Base-by-base conservation (phyloP, 2,888 invertebrate genomes). In the Entomobrya multifasciata region DNA sequence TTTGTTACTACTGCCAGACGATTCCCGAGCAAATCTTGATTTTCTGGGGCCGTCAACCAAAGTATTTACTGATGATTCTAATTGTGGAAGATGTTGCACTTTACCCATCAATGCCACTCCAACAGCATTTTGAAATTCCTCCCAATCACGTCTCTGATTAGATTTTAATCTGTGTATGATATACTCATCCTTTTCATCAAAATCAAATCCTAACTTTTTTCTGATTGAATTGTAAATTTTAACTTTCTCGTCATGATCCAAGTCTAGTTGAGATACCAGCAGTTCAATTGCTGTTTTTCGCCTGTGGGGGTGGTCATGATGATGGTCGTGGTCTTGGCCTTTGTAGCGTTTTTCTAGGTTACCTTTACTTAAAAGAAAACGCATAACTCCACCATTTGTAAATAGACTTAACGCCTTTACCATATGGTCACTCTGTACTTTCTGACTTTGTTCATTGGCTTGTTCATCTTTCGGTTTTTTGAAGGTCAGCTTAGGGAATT, bases 191-290 rank as follows among this genome's bases (percentile, higher is more conserved):
- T 36, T 41, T 15, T 70, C 44, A 11, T 82, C 74, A 62, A 82
- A 74, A 17, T 83, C 76, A 20, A 83, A 25, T 3, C 76, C 76
- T 36, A 83, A 52, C 11, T 47, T 22, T 52, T 27, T 65, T 47
- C 52, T 83, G 2, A 83, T 83, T 1, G 22, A 2, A 25, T 76
- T 76, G 25, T 83, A 83, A 52, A 83, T 83, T 36, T 62, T 49
- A 0, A 76, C 5, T 25, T 76, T 83, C 20, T 83, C 83, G 10
- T 52, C 22, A 20, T 44, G 36, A 36, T 62, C 52, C 5, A 83
- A 62, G 4, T 76, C 74, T n/a, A 49, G 27, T 6, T 83, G 36
- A 36, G 41, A 17, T 6, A 65, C 47, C 0, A 83, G 65, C 13
- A 52, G 3, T n/a, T 83, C 83, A 6, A 83, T 17, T 13, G 60